Evolutionary conservation across 2,888 invertebrate genomes (phyloP), one percentile per base, ranked within the genome.

Genomic region (Platynereis dumerilii): DNA sequence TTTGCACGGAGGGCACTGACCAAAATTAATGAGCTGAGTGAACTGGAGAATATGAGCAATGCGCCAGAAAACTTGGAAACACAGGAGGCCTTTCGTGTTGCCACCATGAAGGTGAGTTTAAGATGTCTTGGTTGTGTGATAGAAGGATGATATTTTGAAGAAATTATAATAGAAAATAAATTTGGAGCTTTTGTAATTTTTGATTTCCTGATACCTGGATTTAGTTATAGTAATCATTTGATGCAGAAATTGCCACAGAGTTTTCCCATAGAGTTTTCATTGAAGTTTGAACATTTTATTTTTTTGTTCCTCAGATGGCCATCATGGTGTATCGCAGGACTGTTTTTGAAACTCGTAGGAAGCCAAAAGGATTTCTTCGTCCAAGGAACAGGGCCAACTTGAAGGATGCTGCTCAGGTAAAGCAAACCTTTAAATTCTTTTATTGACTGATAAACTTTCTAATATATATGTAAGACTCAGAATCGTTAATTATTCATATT

Each of bases 291-390:
- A n/a, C n/a, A n/a, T n/a, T n/a, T n/a, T n/a, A n/a, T 26, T 55
- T 55, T 55, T 20, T 55, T 3, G 26, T 55, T 10, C 17, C 17
- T 22, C 72, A 83, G 82, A 83, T 84, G 80, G 83, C 82, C 2
- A 72, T 80, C n/a, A 82, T 84, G 83, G 77, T 84, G 26, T 84
- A 80, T 67, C 80, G 80, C 65, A 69, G 84, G 64, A 73, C 77
- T 56, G 83, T 78, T 2, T 80, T 81, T 75, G 84, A 84, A 68
- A 80, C 80, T 3, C 73, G 84, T 55, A 73, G 80, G 64, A 79
- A 80, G 72, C 82, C 83, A 10, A 83, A 81, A 68, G 81, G 80
- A 42, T 64, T 83, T 54, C 72, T 84, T 27, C 74, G 82, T 62
- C 81, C 83, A 2, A 83, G 81, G 68, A 81, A 80, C 39, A 73